Evolutionary conservation across 2,797 vertebrate genomes (phyloP), one percentile per base, ranked within the genome.

Genomic region (Scomberomorus guttatus): DNA sequence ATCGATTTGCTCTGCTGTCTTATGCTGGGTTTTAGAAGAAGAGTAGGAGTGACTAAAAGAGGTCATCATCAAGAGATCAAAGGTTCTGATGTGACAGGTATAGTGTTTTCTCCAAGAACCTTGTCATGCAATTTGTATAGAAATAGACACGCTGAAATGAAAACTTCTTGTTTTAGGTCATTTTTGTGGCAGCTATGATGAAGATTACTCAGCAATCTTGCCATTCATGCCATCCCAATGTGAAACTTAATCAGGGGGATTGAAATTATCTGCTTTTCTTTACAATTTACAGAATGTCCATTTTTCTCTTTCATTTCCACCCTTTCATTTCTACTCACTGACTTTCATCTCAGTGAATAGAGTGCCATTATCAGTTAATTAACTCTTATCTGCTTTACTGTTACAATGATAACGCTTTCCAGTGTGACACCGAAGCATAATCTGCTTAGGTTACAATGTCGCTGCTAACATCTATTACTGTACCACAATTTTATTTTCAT

Each of bases 291-390:
- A 75, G 67, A 74, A 75, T 25, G 64, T 85, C 80, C 77, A 58
- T 89, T 89, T 92, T 89, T 85, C 81, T 86, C 71, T 81, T 75
- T 59, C 29, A 77, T 61, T 80, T 50, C 27, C 34, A 54, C 44
- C 66, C 78, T 87, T 90, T 91, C 69, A 82, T 81, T 85, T 74
- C 83, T 72, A 66, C 83, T 87, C 81, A 72, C 71, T n/a, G 80
- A 62, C 85, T 90, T 91, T 84, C 85, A 83, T 92, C 64, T 86
- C 52, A 5, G 50, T 77, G 84, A 95, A 87, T 80, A 72, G 86
- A 85, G 63, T 1, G 72, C 39, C 83, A 91, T 90, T 93, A 93
- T 94, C 90, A 91, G 88, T 90, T 95, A 93, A 95, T 95, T 93
- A 93, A 87, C 90, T 92, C 80, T 88, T 90, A 93, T 93, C 91